phyloP scores from a whole-genome alignment of 2,888 invertebrate species.

The Leptopterna dolabrata region DNA sequence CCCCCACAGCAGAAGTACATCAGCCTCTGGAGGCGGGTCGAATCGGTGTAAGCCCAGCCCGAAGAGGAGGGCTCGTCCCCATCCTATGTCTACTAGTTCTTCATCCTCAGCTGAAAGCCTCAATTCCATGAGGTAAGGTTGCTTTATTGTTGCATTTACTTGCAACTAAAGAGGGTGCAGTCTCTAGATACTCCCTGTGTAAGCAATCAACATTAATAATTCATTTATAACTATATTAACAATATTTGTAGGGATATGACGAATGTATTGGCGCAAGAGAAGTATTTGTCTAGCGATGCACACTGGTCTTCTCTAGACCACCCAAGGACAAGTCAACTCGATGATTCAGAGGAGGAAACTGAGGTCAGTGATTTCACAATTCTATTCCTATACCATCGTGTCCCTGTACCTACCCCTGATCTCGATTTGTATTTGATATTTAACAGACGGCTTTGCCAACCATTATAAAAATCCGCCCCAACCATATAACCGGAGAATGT shows the following conservation, averaged over 20 bases:
- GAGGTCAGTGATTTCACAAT: constrained; percentile 9
- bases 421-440: too few species aligned
- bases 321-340: not conserved
- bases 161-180: too few species aligned
- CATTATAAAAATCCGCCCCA: too few species aligned
- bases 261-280: constrained; percentile 51
- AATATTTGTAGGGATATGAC: constrained; percentile 53
- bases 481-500: too few species aligned
- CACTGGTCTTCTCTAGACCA: constrained; percentile 2
- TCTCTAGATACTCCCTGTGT: too few species aligned
- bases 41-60: constrained; percentile 70
- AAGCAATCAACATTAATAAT: too few species aligned
- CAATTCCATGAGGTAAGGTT: constrained; percentile 68
- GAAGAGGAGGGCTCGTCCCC: constrained; percentile 71
- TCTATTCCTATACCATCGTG: too few species aligned
- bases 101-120: constrained; percentile 74
- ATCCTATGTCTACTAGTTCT: constrained; percentile 69
- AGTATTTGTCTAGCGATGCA: constrained; percentile 27
- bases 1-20: not conserved
- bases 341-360: constrained; percentile 46
- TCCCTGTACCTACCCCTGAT: too few species aligned
- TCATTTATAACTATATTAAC: not conserved
- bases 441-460: too few species aligned
- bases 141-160: not conserved
- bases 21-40: not conserved